These are phyloP conservation scores for Merops nubicus DNA, from an alignment of 2,113 vertebrate species.

Conservation along the genomic window DNA sequence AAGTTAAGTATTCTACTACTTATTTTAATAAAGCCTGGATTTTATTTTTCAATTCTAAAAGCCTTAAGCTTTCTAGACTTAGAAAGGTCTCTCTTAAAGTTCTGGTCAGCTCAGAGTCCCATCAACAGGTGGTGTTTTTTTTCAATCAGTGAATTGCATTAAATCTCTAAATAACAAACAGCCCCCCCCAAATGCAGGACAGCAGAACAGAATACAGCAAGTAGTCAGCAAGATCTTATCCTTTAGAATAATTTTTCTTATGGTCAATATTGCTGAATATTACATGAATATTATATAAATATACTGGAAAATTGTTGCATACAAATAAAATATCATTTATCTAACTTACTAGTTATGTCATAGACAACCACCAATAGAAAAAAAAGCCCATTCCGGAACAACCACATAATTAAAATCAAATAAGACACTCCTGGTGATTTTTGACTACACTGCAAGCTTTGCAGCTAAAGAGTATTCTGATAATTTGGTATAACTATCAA, in stretches of 20 bases:
- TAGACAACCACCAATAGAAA: not conserved
- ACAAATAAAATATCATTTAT: not conserved
- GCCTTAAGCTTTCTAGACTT: not conserved
- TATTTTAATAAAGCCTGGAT: not conserved
- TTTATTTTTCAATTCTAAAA: not conserved
- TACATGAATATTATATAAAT: too few relatives aligned
- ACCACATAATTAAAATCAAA: not conserved
- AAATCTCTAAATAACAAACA: not conserved
- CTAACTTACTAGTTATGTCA: not conserved
- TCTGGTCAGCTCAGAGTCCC: not conserved
- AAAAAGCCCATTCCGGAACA: not conserved
- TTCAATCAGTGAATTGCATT: not conserved
- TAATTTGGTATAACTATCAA: not conserved
- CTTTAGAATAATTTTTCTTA: not conserved
- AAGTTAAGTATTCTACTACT: not conserved
- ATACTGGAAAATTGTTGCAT: not conserved
- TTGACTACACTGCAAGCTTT: not conserved
- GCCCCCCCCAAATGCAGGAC: not conserved
- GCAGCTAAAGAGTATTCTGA: not conserved
- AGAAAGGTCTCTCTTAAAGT: not conserved
- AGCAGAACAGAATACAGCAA: not conserved
- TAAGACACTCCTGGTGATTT: not conserved
- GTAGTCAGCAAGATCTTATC: not conserved
- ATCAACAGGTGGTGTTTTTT: not conserved
- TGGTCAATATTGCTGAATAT: not conserved